phyloP scores from a whole-genome alignment of 2,888 invertebrate species.

The Drosophila austrosaltans region DNA sequence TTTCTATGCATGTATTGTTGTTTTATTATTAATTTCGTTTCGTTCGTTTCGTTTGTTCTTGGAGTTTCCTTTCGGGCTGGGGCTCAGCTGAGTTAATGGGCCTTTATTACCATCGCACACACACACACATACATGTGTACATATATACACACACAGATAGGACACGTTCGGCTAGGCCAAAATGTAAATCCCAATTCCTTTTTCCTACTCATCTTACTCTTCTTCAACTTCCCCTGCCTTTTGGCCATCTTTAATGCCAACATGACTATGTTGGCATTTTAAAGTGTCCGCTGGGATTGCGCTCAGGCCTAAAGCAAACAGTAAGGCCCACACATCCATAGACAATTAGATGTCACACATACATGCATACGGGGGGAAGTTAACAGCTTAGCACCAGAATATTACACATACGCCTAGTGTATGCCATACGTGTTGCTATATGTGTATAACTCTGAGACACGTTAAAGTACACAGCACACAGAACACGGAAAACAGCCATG shows the following conservation, averaged over 20 bases:
- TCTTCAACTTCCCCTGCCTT: slow-evolving; percentile 18
- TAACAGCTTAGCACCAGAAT: slow-evolving; percentile 53
- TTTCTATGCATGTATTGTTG: slow-evolving; percentile 65
- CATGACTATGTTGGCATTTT: slow-evolving; percentile 62
- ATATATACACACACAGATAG: slow-evolving; percentile 19
- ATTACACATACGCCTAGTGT: slow-evolving; percentile 45
- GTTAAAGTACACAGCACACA: slow-evolving; percentile 30
- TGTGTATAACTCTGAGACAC: slow-evolving; percentile 21
- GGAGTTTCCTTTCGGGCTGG: slow-evolving; percentile 30
- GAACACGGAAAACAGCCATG: neutral
- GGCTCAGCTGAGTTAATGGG: slow-evolving; percentile 57
- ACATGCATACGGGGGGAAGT: slow-evolving; percentile 25
- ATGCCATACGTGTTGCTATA: neutral
- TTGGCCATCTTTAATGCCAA: slow-evolving; percentile 64
- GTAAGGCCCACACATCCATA: slow-evolving; percentile 38
- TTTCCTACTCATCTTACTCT: neutral
- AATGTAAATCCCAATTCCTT: slow-evolving; percentile 60
- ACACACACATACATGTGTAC: slow-evolving; percentile 20
- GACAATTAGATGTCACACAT: slow-evolving; percentile 63
- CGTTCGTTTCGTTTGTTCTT: slow-evolving; percentile 41
- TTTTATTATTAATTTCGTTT: slow-evolving; percentile 71
- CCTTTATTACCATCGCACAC: slow-evolving; percentile 49
- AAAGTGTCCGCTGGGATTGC: slow-evolving; percentile 67
- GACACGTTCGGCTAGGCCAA: slow-evolving; percentile 47
- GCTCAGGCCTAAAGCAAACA: slow-evolving; percentile 50